These are phyloP conservation scores for Megaleporinus macrocephalus DNA, from an alignment of 2,113 vertebrate species.

Conservation along the genomic window DNA sequence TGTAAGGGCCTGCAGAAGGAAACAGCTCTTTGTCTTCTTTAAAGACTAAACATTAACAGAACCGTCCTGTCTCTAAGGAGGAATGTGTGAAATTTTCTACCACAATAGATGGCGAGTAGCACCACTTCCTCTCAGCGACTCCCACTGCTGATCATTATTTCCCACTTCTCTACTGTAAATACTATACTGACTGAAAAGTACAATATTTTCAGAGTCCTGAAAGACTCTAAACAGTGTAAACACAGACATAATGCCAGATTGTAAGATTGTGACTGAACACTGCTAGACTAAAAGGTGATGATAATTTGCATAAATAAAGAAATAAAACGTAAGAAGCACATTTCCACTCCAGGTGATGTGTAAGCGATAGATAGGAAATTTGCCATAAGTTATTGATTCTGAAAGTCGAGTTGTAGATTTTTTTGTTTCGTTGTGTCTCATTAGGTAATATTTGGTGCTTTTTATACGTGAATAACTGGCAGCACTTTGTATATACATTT, in stretches of 20 bases:
- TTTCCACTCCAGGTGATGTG: background rate
- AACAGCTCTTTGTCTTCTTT: conserved; percentile 59
- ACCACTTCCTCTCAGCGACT: conserved; percentile 11
- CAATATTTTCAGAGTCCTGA: conserved; percentile 7
- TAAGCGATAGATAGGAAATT: background rate
- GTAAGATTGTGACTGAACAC: background rate
- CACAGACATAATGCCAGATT: conserved; percentile 5
- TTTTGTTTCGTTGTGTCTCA: conserved; percentile 26
- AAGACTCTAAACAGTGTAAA: conserved; percentile 13
- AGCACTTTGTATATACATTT: conserved; percentile 73
- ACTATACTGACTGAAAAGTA: conserved; percentile 9
- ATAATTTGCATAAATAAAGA: background rate
- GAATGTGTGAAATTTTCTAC: conserved; percentile 42
- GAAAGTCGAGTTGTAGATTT: conserved; percentile 32
- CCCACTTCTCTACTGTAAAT: conserved; percentile 34
- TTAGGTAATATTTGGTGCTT: conserved; percentile 21
- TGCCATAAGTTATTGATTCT: conserved; percentile 43
- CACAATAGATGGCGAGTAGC: conserved; percentile 42
- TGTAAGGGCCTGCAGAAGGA: conserved; percentile 45
- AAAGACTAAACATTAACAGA: conserved; percentile 56
- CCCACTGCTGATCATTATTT: conserved; percentile 31
- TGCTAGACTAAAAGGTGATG: background rate
- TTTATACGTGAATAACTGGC: conserved; percentile 43
- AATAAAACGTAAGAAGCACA: background rate
- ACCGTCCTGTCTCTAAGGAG: conserved; percentile 38